Base-by-base conservation (phyloP, 2,797 vertebrate species). In the Momotus momota region DNA sequence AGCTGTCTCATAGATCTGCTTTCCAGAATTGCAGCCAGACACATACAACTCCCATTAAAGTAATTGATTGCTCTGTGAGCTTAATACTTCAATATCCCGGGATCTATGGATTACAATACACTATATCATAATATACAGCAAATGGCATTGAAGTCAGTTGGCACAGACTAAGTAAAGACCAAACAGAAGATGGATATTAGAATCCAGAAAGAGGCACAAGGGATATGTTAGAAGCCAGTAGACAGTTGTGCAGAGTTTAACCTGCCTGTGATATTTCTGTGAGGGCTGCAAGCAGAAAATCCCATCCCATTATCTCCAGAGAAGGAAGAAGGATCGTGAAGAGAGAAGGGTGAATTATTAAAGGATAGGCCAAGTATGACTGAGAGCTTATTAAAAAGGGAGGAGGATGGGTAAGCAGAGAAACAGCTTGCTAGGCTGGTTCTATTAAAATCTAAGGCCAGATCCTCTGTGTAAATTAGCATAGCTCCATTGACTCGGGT, bases 321-420 rank as follows among this genome's bases (percentile, higher is more conserved):
- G 90, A 81, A 82, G 40, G 29, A 94, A 91, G 65, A 88, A 92
- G 90, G 48, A 80, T 80, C 10, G 1, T 54, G 81, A 93, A 66
- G 90, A 93, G 70, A 92, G 83, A 77, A 89, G 90, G 79, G 74
- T 96, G 91, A 96, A 96, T 96, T 96, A 96, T 95, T 96, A 94
- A 96, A 96, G 86, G 93, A 77, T 60, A 94, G 94, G 88, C 88
- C 88, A 84, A 92, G 94, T 95, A 96, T 90, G 83, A 95, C 92
- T 93, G 93, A 80, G 94, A 95, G 92, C 94, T 96, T 95, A 96
- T 97, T 97, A 97, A 94, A 95, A 95, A 88, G 88, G 74, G 90
- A 96, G 93, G 93, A 96, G 95, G 96, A 94, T 82, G 91, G 95
- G 90, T 67, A 92, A 95, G 93, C 0, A 0, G 45, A 93, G 94